Conservation (phyloP, 2,888 invertebrate genomes). For the Tachina fera region DNA sequence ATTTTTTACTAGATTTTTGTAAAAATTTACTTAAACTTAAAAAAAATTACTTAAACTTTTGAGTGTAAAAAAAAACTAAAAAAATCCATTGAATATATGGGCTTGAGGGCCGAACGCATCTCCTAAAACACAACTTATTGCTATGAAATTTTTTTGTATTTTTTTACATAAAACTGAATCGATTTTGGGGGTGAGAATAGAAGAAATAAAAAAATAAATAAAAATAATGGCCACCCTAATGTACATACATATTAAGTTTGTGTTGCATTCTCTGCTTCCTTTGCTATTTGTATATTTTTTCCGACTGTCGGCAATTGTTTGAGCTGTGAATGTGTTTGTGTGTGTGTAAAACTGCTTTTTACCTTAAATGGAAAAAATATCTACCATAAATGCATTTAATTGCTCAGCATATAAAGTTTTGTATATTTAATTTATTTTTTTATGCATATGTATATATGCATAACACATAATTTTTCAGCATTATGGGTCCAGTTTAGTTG, state of each 20-base stretch:
- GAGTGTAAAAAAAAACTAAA: no score
- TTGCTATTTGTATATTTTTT: neutral
- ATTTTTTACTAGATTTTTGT: no score
- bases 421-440: conserved; percentile 1
- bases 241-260: neutral
- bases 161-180: no score
- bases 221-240: no score
- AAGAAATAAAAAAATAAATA: no score
- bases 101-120: no score
- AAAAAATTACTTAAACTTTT: no score
- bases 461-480: neutral
- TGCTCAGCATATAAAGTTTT: conserved; percentile 21
- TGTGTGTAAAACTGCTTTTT: neutral
- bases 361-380: conserved; percentile 40
- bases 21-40: no score
- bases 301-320: conserved; percentile 43
- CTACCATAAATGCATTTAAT: conserved; percentile 60
- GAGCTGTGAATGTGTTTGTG: neutral
- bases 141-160: no score
- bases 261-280: conserved; percentile 12
- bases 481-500: conserved; percentile 23
- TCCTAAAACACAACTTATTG: no score
- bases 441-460: neutral
- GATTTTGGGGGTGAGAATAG: no score
- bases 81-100: no score